These are phyloP conservation scores for Tetheella fluctuosa DNA, from an alignment of 2,888 invertebrate genomes.

Conservation along the genomic window DNA sequence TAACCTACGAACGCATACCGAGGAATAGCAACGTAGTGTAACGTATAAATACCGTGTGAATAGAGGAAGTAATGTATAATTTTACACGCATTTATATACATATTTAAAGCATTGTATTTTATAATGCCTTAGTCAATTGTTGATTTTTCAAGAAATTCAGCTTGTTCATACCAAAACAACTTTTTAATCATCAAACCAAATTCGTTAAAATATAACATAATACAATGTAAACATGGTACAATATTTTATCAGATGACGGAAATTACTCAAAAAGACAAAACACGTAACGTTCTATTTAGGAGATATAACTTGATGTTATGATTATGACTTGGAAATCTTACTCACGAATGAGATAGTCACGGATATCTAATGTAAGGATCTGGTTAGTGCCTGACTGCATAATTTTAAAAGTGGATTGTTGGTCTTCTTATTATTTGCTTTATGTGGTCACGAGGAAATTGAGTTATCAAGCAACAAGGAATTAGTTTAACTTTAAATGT, in stretches of 20 bases:
- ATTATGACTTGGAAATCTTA: constrained; percentile 49
- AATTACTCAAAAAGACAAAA: constrained; percentile 41
- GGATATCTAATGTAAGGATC: constrained; percentile 24
- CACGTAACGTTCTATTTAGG: constrained; percentile 39
- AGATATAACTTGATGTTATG: constrained; percentile 42
- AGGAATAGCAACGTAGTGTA: background rate
- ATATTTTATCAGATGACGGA: constrained; percentile 65
- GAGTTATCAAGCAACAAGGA: too few relatives aligned
- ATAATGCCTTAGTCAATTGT: too few relatives aligned
- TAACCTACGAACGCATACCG: background rate
- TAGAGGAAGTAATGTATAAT: constrained; percentile 3
- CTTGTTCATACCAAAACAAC: too few relatives aligned
- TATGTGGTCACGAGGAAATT: too few relatives aligned
- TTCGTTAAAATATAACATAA: background rate
- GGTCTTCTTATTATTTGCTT: too few relatives aligned
- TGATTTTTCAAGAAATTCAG: too few relatives aligned
- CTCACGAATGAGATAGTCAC: constrained; percentile 48
- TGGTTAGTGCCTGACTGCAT: background rate
- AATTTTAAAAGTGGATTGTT: background rate
- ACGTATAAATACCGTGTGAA: constrained; percentile 1
- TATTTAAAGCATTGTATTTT: too few relatives aligned
- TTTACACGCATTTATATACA: background rate
- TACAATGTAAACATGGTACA: constrained; percentile 16
- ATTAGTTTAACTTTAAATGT: too few relatives aligned
- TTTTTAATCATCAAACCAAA: background rate